A percentile compares a stretch with the other conserved stretches of the same genome.
Evolutionary conservation across 2,888 invertebrate genomes (phyloP).

Genomic region (Phyllotreta striolata): DNA sequence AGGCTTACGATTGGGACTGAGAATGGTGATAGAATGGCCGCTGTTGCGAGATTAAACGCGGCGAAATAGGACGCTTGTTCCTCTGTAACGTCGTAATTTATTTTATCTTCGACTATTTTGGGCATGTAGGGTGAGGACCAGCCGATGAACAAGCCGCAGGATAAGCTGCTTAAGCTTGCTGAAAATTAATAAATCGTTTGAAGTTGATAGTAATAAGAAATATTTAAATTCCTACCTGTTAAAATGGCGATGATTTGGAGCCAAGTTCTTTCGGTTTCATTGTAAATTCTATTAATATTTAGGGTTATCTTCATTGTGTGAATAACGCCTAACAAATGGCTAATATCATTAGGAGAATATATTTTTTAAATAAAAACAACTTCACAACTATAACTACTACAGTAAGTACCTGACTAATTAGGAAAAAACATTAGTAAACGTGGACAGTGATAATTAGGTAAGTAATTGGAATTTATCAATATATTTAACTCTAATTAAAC

Average conservation of each 20-base stretch:
- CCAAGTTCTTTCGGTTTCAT: slow-evolving; percentile 25
- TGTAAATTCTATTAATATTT: not conserved
- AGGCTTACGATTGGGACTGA: not conserved
- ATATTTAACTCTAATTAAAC: too few relatives aligned
- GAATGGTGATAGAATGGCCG: slow-evolving; percentile 19
- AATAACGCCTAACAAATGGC: too few relatives aligned
- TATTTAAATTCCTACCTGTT: slow-evolving; percentile 29
- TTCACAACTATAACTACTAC: too few relatives aligned
- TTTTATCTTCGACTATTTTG: slow-evolving; percentile 23
- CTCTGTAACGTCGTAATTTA: slow-evolving; percentile 47
- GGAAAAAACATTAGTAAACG: too few relatives aligned
- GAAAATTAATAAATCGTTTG: slow-evolving; percentile 23
- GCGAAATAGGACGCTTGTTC: slow-evolving; percentile 54
- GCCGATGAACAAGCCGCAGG: slow-evolving; percentile 41
- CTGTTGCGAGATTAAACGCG: slow-evolving; percentile 41
- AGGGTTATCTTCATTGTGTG: too few relatives aligned
- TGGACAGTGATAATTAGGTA: too few relatives aligned
- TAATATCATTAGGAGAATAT: too few relatives aligned
- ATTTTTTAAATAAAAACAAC: too few relatives aligned
- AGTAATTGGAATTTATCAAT: too few relatives aligned
- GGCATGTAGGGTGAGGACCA: slow-evolving; percentile 28
- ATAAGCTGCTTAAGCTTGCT: slow-evolving; percentile 40
- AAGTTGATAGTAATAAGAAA: not conserved
- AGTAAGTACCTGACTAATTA: too few relatives aligned
- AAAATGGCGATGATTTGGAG: slow-evolving; percentile 34